These are phyloP conservation scores for Umimayanthus chanpuru DNA, from an alignment of 92 coral and sea anemone genomes.

Conservation along the genomic window DNA sequence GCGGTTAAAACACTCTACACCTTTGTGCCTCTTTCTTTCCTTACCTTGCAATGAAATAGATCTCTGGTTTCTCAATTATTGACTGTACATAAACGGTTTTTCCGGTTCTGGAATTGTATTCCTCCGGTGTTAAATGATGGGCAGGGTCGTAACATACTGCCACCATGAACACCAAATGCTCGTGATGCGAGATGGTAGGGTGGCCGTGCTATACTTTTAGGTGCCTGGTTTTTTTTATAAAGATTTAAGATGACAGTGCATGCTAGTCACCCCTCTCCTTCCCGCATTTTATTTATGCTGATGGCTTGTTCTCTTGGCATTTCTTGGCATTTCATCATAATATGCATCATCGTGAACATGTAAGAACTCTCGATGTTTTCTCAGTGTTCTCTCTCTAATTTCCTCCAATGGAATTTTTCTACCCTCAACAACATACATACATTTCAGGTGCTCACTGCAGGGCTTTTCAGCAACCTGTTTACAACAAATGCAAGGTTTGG, in stretches of 20 bases:
- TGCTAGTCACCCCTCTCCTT: constrained; percentile 48
- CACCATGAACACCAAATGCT: constrained; percentile 66
- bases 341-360: constrained; percentile 44
- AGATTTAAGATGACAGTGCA: constrained; percentile 48
- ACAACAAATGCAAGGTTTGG: no score
- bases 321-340: constrained; percentile 52
- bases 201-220: constrained; percentile 70
- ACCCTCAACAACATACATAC: no score
- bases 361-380: constrained; percentile 39
- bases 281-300: constrained; percentile 45
- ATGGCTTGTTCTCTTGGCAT: constrained; percentile 42
- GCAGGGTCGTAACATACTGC: constrained; percentile 59
- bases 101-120: constrained; percentile 44
- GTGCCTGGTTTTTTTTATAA: constrained; percentile 47
- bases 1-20: neutral
- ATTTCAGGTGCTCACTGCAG: no score
- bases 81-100: constrained; percentile 45
- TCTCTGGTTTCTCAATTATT: constrained; percentile 47
- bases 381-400: constrained; percentile 37
- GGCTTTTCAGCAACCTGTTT: no score
- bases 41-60: constrained; percentile 44
- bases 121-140: constrained; percentile 40
- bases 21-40: no score
- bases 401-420: constrained; percentile 55
- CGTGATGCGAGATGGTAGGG: constrained; percentile 64